phyloP scores from a whole-genome alignment of 2,113 vertebrate genomes.

The Podocnemis expansa region DNA sequence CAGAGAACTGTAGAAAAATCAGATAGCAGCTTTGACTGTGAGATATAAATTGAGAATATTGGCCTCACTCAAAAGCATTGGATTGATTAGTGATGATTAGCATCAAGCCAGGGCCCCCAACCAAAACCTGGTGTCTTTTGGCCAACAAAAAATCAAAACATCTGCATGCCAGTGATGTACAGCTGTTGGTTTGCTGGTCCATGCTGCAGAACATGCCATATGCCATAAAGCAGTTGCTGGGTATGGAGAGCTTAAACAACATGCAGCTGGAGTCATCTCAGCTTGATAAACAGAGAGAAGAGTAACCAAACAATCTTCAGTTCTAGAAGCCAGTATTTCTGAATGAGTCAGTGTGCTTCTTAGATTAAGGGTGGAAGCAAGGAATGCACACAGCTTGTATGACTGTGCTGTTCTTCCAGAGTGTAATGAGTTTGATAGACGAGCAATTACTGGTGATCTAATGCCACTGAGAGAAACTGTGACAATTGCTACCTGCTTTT shows the following conservation, averaged over 20 bases:
- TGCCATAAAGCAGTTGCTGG: not conserved
- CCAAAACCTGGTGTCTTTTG: not conserved
- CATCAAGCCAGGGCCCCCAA: not conserved
- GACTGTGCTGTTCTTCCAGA: not conserved
- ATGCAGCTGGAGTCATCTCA: not conserved
- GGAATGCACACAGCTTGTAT: not conserved
- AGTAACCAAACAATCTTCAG: not conserved
- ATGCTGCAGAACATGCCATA: not conserved
- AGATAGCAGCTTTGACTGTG: not conserved
- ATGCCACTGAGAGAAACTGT: not conserved
- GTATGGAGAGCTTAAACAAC: not conserved
- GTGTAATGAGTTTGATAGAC: not conserved
- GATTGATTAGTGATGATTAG: not conserved
- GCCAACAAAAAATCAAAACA: not conserved
- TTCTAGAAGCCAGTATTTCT: not conserved
- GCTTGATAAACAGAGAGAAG: not conserved
- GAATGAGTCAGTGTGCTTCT: not conserved
- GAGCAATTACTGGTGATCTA: not conserved
- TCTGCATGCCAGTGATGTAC: not conserved
- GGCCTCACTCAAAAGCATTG: not conserved
- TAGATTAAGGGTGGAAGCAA: not conserved
- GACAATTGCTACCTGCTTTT: rapidly evolving
- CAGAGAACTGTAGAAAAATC: not conserved
- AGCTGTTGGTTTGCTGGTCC: not conserved
- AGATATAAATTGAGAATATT: not conserved